Evolutionary conservation across 1,140 invertebrate genomes (phyloP), one percentile per base, ranked within the genome.

Genomic region (Drosophila murphyi): DNA sequence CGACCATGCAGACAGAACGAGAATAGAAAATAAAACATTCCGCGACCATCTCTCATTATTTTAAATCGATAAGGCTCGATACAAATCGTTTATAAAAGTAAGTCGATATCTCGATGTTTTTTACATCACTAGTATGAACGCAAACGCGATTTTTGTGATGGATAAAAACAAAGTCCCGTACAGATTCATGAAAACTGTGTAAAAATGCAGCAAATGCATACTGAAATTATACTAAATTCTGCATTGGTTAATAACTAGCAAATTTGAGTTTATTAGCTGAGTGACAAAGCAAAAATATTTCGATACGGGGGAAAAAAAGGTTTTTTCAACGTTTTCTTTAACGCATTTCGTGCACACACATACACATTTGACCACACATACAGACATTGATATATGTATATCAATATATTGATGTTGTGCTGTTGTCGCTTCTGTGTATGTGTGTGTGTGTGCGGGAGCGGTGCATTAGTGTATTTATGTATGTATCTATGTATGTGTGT

Each of bases 351-450:
- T 78, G 76, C 78, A 76, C 79, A 78, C 78, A 68, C 62, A 69
- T 73, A 78, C 47, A 71, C 62, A 78, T 68, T 69, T 74, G 65
- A 41, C 29, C 71, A 70, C 72, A 82, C 59, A 82, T 61, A 78
- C 67, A 79, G 56, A 65, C 80, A 75, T 82, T 82, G 76, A 82
- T 82, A 82, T 82, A 82, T 82, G 72, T 74, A 70, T 70, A 70
- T 74, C 80, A 82, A 82, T 82, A 82, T 82, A 82, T 82, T 82
- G 80, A 82, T 83, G 80, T 82, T 82, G 76, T 76, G 79, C 71
- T 80, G 80, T 83, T 82, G 78, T 61, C 77, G 80, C 78, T 76
- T 74, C 62, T 68, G 75, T 55, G 50, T 60, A 71, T 35, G 52
- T 67, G 48, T 45, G 31, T 74, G 56, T 74, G 65, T 75, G 72